Evolutionary conservation across 2,113 vertebrate species (phyloP).

Genomic region (Gopherus flavomarginatus): DNA sequence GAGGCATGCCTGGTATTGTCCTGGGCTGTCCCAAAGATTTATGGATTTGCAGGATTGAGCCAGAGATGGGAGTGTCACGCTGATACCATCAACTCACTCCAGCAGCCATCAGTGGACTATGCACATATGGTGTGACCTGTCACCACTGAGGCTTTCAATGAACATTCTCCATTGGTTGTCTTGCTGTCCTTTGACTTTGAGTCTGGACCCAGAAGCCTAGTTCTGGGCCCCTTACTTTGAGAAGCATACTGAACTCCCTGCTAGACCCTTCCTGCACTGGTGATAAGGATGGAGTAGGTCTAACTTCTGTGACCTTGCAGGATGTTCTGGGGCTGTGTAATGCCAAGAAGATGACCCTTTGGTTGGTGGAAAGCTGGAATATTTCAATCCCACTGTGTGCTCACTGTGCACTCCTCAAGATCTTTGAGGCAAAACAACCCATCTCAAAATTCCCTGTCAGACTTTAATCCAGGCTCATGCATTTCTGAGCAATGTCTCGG

Average conservation of each 20-base stretch:
- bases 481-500: not conserved
- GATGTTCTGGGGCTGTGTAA: not conserved
- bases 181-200: not conserved
- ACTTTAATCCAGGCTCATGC: too few relatives aligned
- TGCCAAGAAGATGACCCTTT: not conserved
- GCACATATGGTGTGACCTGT: too few relatives aligned
- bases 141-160: too few relatives aligned
- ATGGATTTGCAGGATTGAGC: not conserved
- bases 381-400: not conserved
- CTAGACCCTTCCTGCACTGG: not conserved
- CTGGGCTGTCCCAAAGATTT: not conserved
- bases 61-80: too few relatives aligned
- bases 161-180: not conserved
- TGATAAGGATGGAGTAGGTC: not conserved
- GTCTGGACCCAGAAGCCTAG: not conserved
- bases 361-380: not conserved
- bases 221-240: not conserved
- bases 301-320: not conserved
- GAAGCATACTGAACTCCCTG: not conserved
- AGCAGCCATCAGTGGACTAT: not conserved
- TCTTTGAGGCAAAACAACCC: not conserved
- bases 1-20: not conserved
- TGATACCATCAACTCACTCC: not conserved
- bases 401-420: not conserved
- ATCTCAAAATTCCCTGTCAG: not conserved